Evolutionary conservation across 2,797 vertebrate species (phyloP).

Genomic region (Coendou prehensilis): DNA sequence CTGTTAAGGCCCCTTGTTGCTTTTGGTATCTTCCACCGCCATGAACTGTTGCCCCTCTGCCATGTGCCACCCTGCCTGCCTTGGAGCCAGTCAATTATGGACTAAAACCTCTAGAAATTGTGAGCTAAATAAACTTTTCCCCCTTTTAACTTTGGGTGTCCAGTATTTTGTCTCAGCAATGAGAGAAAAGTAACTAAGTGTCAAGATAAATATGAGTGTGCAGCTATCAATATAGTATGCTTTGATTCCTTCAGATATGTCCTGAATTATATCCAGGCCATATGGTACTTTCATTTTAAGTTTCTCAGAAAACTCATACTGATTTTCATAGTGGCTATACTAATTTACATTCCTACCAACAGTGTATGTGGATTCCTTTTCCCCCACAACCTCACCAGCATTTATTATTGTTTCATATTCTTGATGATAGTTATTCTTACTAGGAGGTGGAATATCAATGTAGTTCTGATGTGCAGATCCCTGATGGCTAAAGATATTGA

Average conservation of each 20-base stretch:
- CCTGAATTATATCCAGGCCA: background rate
- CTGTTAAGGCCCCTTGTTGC: background rate
- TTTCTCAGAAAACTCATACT: background rate
- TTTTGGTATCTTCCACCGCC: background rate
- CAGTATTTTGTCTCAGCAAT: background rate
- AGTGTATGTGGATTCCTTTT: background rate
- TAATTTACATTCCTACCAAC: background rate
- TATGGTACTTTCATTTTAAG: background rate
- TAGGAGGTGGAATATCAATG: background rate
- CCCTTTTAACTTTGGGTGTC: background rate
- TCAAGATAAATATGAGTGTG: background rate
- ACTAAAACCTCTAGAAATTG: background rate
- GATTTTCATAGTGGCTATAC: background rate
- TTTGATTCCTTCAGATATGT: background rate
- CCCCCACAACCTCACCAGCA: background rate
- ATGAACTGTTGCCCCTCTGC: background rate
- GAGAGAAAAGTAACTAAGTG: background rate
- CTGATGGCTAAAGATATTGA: background rate
- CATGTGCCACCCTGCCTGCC: background rate
- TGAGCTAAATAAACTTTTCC: background rate
- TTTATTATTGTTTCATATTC: background rate
- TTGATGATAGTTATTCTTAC: background rate
- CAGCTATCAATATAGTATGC: background rate
- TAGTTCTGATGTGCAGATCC: background rate
- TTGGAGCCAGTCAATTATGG: background rate